Conservation (phyloP, 2,113 vertebrate species). For the Indri indri region DNA sequence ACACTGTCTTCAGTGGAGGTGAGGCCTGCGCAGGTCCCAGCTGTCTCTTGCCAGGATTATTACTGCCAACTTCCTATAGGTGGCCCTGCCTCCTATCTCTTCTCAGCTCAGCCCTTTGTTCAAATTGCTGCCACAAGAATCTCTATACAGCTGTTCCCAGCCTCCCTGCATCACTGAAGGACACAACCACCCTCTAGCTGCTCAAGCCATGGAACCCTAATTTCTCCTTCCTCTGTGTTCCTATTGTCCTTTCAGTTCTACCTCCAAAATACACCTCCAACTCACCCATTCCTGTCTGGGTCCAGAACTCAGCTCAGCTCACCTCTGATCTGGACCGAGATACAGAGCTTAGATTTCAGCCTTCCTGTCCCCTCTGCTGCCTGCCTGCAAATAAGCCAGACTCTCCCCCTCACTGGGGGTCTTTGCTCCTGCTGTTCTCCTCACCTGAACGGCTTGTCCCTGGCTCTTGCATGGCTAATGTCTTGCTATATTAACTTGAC, state of each 20-base stretch:
- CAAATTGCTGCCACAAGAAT: background rate
- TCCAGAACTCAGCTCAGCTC: background rate
- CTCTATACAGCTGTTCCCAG: background rate
- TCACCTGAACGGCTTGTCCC: no score
- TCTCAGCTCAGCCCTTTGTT: background rate
- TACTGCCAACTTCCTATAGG: no score
- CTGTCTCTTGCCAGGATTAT: background rate
- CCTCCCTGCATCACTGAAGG: background rate
- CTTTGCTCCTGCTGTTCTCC: background rate
- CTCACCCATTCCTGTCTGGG: background rate
- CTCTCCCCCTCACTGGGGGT: background rate
- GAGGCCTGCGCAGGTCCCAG: background rate
- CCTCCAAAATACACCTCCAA: background rate
- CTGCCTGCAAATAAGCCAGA: background rate
- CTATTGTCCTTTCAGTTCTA: background rate
- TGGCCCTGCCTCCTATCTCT: background rate
- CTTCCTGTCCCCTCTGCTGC: background rate
- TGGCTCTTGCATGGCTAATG: background rate
- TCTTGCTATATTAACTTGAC: no score
- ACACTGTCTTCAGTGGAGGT: background rate
- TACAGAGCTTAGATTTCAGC: background rate
- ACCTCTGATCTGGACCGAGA: background rate
- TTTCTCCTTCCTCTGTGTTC: background rate
- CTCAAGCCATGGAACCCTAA: background rate
- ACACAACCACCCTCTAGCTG: background rate